Base-by-base conservation (phyloP, 2,113 vertebrate genomes). In the Oplegnathus fasciatus region DNA sequence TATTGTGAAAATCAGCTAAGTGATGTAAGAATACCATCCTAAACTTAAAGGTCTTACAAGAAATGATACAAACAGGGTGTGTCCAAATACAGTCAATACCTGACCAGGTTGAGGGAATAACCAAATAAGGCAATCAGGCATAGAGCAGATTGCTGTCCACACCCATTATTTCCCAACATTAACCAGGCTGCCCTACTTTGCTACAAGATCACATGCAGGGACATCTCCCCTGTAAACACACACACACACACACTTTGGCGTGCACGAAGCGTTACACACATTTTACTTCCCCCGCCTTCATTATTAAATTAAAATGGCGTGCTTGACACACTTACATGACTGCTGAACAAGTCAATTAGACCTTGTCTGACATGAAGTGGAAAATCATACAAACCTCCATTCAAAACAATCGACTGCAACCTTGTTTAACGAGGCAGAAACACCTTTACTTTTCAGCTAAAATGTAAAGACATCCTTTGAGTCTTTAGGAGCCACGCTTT, bases 71-170 rank as follows among this genome's bases (percentile, higher is more conserved):
- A 22, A 13, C n/a, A 44, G 15, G 20, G 2, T 20, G 6, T 55
- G 52, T 28, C 32, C 55, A 70, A 4, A 24, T 67, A 61, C 4
- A 75, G 69, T 26, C 46, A 75, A 8, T 6, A 82, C 66, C 66
- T 82, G 61, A 11, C 5, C 34, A 68, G 67, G 32, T 73, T 17
- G 26, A 1, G 2, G 6, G 0, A 83, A 77, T 30, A 40, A 46
- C 82, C 66, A 76, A 72, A 89, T 72, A 82, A 87, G 66, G 88
- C 3, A 60, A 30, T 15, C n/a, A 13, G 7, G 0, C 6, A 13
- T 0, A 4, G 7, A 1, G 1, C 13, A 28, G 32, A 22, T 28
- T 64, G 5, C 2, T 22, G 22, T 22, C 10, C 74, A 82, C 79
- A 73, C 79, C 79, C 68, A 71, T 7, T 17, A 57, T 60, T 30